Base-by-base conservation (phyloP, 2,888 invertebrate species). In the Julus scandinavius region DNA sequence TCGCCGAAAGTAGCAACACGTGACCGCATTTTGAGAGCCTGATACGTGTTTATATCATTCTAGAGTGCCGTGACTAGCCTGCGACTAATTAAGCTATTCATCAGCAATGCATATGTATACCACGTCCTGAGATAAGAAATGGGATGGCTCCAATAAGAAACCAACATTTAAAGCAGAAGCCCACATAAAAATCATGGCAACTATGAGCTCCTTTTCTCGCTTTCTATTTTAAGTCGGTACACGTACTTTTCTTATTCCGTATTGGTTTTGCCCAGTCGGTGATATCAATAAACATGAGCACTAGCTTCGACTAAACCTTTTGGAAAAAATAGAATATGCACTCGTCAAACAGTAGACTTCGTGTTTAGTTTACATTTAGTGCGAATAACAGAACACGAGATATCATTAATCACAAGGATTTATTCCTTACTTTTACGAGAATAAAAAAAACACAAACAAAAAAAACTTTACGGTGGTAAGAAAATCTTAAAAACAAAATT, bases 61-160 rank as follows among this genome's bases (percentile, higher is more conserved):
- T n/a, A 17, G 58, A 58, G 58, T 58, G 54, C 6, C 11, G 15
- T 54, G 54, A 9, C 13, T 15, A 54, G 54, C 15, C 54, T 54
- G 11, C n/a, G n/a, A 58, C 58, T 58, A 58, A 58, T 58, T 58
- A 58, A 58, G 58, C 58, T n/a, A 58, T 58, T 58, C 58, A n/a
- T 58, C 58, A 58, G 58, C 58, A 58, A 58, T 58, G 58, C 58
- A 58, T 58, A 58, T 58, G 58, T 58, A 58, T n/a, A 58, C 58
- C 58, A n/a, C 58, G n/a, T 58, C 58, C 58, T 15, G 5, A 58
- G 58, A 58, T 58, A 58, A 58, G 58, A n/a, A 58, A 15, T 58
- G 4, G n/a, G 58, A 58, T 54, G 58, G 58, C 58, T 58, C n/a
- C 58, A n/a, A n/a, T n/a, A 58, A n/a, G 58, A 58, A 17, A 4